phyloP scores from a whole-genome alignment of 2,797 vertebrate species.

The Semaprochilodus insignis region DNA sequence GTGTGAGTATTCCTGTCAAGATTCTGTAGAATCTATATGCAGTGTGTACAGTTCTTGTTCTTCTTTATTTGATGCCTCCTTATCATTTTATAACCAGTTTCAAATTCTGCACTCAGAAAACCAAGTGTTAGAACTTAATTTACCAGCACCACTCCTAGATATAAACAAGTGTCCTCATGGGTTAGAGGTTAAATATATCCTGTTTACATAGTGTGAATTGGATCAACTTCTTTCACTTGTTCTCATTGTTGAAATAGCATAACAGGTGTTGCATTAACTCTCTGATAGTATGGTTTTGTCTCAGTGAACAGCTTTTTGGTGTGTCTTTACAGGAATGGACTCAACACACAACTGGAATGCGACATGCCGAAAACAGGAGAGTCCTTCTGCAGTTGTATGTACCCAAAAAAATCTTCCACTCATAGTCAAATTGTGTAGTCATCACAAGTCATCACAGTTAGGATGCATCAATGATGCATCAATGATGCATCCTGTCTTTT shows the following conservation, averaged over 20 bases:
- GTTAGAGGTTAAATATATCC: background rate
- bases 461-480: no score
- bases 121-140: background rate
- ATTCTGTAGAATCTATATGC: background rate
- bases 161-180: background rate
- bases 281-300: background rate
- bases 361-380: conserved; percentile 77
- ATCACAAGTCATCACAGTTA: no score
- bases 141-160: background rate
- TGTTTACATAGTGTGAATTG: background rate
- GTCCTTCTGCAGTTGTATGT: conserved; percentile 79
- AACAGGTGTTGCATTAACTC: background rate
- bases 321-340: conserved; percentile 77
- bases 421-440: background rate
- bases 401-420: background rate
- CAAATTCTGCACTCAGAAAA: background rate
- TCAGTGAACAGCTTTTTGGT: background rate
- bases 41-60: background rate
- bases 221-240: background rate
- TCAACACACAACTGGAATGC: conserved; percentile 76
- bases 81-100: background rate
- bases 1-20: background rate
- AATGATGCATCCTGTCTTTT: no score
- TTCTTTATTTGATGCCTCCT: background rate
- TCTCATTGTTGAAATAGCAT: background rate